A percentile compares a stretch with the other conserved stretches of the same genome.
Evolutionary conservation across 2,888 invertebrate species (phyloP).

Genomic region (Parnassius smintheus): DNA sequence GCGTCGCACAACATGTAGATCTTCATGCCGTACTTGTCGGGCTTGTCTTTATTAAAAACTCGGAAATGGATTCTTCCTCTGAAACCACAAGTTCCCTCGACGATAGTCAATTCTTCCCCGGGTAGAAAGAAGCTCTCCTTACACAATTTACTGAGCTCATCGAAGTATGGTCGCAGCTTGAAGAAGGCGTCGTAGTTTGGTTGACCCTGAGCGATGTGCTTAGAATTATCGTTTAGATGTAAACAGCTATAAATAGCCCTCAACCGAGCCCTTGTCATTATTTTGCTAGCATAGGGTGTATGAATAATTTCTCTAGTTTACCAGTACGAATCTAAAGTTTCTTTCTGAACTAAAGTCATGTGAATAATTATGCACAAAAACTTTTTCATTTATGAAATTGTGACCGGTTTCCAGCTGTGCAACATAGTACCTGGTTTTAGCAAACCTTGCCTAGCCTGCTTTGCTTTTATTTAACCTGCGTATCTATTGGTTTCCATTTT

Average conservation of each 20-base stretch:
- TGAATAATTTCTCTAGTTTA: constrained; percentile 30
- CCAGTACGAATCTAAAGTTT: constrained; percentile 34
- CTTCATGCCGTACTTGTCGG: background rate
- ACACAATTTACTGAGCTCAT: background rate
- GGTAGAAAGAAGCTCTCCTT: background rate
- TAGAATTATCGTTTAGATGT: background rate
- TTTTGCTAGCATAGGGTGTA: constrained; percentile 29
- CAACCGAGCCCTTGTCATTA: background rate
- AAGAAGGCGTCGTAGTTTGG: constrained; percentile 25
- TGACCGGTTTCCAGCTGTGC: constrained; percentile 30
- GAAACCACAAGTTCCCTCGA: background rate
- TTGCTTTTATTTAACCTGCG: constrained; percentile 23
- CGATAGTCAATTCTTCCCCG: background rate
- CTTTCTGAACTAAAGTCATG: constrained; percentile 23
- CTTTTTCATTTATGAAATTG: constrained; percentile 24
- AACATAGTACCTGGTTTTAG: constrained; percentile 25
- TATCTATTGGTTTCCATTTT: constrained; percentile 23
- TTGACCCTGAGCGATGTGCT: constrained; percentile 21
- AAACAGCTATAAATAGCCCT: background rate
- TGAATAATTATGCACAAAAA: constrained; percentile 5
- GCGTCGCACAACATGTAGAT: constrained; percentile 28
- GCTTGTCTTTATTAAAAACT: background rate
- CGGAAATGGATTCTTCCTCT: background rate
- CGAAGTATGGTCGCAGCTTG: background rate
- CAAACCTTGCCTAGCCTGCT: constrained; percentile 18